phyloP scores from a whole-genome alignment of 1,140 invertebrate genomes.

The Pachyrhynchus sulphureomaculatus region DNA sequence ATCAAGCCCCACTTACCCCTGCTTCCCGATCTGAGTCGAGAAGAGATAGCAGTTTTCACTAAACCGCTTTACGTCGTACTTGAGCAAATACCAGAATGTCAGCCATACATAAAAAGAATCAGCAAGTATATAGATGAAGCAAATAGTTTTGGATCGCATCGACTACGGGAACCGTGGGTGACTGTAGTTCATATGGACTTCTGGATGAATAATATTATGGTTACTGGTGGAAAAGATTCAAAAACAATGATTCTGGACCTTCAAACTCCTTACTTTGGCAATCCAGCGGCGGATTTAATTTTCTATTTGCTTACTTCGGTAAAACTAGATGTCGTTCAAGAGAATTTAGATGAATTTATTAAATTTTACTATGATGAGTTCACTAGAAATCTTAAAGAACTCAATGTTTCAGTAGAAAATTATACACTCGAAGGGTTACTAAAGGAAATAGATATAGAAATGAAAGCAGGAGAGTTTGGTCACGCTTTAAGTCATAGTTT shows the following conservation, averaged over 20 bases:
- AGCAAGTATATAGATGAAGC: background rate
- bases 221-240: too few relatives aligned
- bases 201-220: too few relatives aligned
- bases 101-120: constrained; percentile 3
- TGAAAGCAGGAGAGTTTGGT: too few relatives aligned
- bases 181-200: constrained; percentile 58
- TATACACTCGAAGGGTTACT: constrained; percentile 10
- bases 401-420: constrained; percentile 6
- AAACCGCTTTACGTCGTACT: background rate
- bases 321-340: constrained; percentile 30
- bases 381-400: too few relatives aligned
- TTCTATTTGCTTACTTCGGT: constrained; percentile 59
- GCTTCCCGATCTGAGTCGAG: too few relatives aligned
- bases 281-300: constrained; percentile 55
- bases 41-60: too few relatives aligned
- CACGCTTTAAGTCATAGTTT: too few relatives aligned
- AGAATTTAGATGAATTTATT: too few relatives aligned
- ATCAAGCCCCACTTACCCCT: constrained; percentile 40
- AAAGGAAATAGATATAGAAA: too few relatives aligned
- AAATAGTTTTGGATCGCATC: background rate
- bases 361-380: constrained; percentile 51
- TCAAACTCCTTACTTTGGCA: too few relatives aligned
- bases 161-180: constrained; percentile 51
- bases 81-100: too few relatives aligned
- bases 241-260: too few relatives aligned